Evolutionary conservation across 1,140 invertebrate species (phyloP).

Genomic region (Bombus sylvicola): DNA sequence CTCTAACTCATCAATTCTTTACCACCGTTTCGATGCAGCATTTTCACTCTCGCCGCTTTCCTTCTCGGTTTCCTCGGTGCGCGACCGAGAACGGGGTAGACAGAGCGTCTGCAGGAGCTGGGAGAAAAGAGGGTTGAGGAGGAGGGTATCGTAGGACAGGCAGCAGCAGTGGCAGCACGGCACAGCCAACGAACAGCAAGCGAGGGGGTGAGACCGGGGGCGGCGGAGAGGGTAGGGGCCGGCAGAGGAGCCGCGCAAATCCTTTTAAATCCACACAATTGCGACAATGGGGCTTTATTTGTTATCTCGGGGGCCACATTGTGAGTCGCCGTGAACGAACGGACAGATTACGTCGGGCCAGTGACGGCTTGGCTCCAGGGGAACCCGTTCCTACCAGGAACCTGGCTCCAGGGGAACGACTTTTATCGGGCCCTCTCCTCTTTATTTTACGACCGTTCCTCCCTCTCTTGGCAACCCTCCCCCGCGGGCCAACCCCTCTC

Average conservation of each 20-base stretch:
- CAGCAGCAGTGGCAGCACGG: constrained; percentile 52
- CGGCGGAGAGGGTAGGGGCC: constrained; percentile 39
- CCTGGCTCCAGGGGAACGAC: constrained; percentile 56
- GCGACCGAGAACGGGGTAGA: neutral
- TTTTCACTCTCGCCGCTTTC: constrained; percentile 10
- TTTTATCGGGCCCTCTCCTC: constrained; percentile 51
- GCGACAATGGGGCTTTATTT: constrained; percentile 84
- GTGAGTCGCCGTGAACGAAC: constrained; percentile 82
- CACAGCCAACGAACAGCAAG: constrained; percentile 39
- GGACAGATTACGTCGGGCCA: constrained; percentile 83
- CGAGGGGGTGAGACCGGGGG: constrained; percentile 17
- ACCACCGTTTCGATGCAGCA: neutral
- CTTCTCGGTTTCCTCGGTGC: neutral
- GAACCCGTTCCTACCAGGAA: constrained; percentile 69
- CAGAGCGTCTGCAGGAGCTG: neutral
- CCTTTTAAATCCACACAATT: constrained; percentile 84
- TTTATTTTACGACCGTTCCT: constrained; percentile 46
- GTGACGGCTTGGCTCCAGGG: constrained; percentile 78
- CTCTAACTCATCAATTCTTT: neutral
- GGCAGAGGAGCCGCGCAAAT: constrained; percentile 76
- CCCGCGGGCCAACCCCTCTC: neutral
- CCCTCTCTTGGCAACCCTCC: neutral
- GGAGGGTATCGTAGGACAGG: constrained; percentile 54
- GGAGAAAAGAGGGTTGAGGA: constrained; percentile 20
- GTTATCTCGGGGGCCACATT: constrained; percentile 84